Evolutionary conservation across 2,113 vertebrate genomes (phyloP).

Genomic region (Emydura subglobosa): DNA sequence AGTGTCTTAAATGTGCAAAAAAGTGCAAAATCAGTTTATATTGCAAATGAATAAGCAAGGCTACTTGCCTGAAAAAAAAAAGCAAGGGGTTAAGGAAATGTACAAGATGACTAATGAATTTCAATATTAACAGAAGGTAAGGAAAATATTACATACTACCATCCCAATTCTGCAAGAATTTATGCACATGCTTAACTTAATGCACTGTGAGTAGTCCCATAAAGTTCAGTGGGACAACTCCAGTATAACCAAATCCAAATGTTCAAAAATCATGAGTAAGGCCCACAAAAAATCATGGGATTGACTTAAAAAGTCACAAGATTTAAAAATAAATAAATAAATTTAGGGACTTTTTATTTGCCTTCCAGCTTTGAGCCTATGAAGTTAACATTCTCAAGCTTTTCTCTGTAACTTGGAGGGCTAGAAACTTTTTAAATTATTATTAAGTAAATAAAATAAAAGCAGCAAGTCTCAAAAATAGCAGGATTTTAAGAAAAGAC

Average conservation of each 20-base stretch:
- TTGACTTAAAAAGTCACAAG: not conserved
- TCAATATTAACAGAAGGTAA: not conserved
- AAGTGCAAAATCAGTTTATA: accelerated
- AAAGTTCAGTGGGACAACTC: not conserved
- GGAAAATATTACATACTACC: not conserved
- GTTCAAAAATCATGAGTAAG: not conserved
- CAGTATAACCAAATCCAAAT: not conserved
- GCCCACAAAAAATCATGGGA: not conserved
- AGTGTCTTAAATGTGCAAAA: not conserved
- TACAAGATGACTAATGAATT: not conserved
- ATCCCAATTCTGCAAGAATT: not conserved
- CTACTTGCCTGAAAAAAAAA: not conserved
- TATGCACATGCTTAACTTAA: not conserved
- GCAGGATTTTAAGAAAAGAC: not conserved
- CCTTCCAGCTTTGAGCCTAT: not conserved
- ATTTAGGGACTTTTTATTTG: not conserved
- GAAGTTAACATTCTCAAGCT: not conserved
- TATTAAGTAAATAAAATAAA: not conserved
- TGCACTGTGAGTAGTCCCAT: not conserved
- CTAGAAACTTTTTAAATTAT: not conserved
- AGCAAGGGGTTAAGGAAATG: not conserved
- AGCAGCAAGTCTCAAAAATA: not conserved
- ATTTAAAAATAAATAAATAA: not conserved
- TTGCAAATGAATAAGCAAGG: not conserved
- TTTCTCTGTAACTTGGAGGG: not conserved